Evolutionary conservation across 2,113 vertebrate species (phyloP), one percentile per base, ranked within the genome.

Genomic region (Alligator sinensis): DNA sequence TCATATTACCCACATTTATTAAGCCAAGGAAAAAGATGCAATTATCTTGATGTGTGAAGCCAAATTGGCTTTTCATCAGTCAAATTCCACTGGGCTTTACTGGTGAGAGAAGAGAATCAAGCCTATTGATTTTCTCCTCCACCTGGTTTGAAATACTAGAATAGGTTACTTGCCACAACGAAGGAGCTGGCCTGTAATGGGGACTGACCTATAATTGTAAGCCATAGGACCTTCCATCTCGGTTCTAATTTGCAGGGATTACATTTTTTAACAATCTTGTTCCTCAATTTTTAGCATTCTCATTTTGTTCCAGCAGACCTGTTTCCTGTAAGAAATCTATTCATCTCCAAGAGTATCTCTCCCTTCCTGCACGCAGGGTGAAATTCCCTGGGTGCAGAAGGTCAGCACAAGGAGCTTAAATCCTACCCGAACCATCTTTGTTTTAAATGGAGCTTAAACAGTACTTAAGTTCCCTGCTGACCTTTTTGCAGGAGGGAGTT

Each of bases 181-280:
- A 47, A n/a, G n/a, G 11, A 89, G 12, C 4, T 55, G 15, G 24
- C 72, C 17, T 55, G 77, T 84, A 16, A 6, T n/a, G 5, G 18
- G 2, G 38, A 5, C 25, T 68, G 77, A 81, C 27, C 62, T 91
- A 47, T 9, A 47, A 47, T 3, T 9, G 9, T 47, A 47, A 47
- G 90, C 74, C 58, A 82, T 80, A 89, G 90, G 91, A 84, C 38
- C 62, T 90, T 83, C 61, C 63, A 85, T 89, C 87, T 76, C 9
- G 75, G 8, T 91, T 96, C 75, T 80, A 84, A 72, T 59, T 57
- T 58, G 30, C 34, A 94, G 82, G 78, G 74, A 79, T 94, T 94
- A 76, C 78, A 76, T 90, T 88, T 91, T 74, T 84, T 79, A 85
- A 87, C 34, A 11, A 63, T 34, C 30, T 91, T 82, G 80, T 63